phyloP scores from a whole-genome alignment of 1,140 invertebrate species.

The Lepidurus couesii region DNA sequence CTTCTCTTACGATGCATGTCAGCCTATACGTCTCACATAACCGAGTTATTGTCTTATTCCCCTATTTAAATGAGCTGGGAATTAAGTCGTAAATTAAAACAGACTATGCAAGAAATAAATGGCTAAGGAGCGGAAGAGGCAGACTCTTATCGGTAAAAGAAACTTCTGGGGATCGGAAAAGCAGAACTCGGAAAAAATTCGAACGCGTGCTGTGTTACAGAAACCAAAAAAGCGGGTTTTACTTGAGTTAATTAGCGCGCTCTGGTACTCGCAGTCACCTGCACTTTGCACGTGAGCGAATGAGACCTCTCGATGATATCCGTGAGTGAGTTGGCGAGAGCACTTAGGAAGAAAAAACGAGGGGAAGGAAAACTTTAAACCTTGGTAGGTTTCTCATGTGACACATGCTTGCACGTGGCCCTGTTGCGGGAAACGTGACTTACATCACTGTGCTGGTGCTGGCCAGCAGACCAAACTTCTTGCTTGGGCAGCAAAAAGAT shows the following conservation, averaged over 20 bases:
- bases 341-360: not conserved
- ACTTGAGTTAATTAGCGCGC: not conserved
- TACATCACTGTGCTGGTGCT: not conserved
- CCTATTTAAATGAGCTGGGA: too few relatives aligned
- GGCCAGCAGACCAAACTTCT: not conserved
- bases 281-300: not conserved
- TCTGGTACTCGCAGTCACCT: not conserved
- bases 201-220: not conserved
- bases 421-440: conserved; percentile 17
- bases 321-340: conserved; percentile 5
- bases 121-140: too few relatives aligned
- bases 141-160: too few relatives aligned
- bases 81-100: too few relatives aligned
- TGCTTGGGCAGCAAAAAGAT: not conserved
- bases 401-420: conserved; percentile 13
- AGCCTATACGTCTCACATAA: too few relatives aligned
- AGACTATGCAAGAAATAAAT: too few relatives aligned
- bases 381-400: conserved; percentile 7
- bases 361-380: not conserved
- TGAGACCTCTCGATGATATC: not conserved
- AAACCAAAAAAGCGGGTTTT: not conserved
- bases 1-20: too few relatives aligned
- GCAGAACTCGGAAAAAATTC: not conserved
- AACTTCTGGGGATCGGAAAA: not conserved
- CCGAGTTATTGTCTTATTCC: too few relatives aligned